Base-by-base conservation (phyloP, 2,797 vertebrate species). In the Intellagama lesueurii region DNA sequence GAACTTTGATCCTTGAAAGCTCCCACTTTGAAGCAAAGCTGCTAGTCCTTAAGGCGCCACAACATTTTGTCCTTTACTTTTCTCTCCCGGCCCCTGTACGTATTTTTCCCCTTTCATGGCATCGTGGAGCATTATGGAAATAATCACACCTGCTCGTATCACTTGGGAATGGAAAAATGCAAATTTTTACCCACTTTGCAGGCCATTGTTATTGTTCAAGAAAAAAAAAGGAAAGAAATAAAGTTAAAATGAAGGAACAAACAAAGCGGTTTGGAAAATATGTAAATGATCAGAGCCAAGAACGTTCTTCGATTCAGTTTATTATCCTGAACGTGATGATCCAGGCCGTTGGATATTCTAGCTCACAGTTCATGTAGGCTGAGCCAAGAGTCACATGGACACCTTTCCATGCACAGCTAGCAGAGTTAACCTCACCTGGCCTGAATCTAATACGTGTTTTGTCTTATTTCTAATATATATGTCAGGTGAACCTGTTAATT, bases 101-200 rank as follows among this genome's bases (percentile, higher is more conserved):
- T 56, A 2, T 56, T 56, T 56, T 16, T 56, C 52, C 52, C 52
- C 52, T 56, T 56, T 56, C 9, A 56, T 56, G 12, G 52, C 11
- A 0, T 8, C 22, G 60, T 17, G 60, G 88, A 86, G 82, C 19
- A 5, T 7, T 52, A 86, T 24, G 70, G 84, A 90, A 90, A 82
- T 35, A 11, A 77, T 28, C 19, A 0, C 70, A 40, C 14, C 24
- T 1, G 2, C 24, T 16, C 52, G 24, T 9, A 66, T 68, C n/a
- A 68, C 11, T 70, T 32, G 40, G 49, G 3, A n/a, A 64, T 5
- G 83, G 72, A 77, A 86, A 88, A 69, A 90, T 90, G 84, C 85
- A 90, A 90, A 90, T 90, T 2, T 9, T 2, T 28, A 4, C 4
- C 6, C 22, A 30, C 70, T n/a, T 32, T 28, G 60, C 24, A 16